Evolutionary conservation across 2,888 invertebrate species (phyloP).

Genomic region (Aelia acuminata): DNA sequence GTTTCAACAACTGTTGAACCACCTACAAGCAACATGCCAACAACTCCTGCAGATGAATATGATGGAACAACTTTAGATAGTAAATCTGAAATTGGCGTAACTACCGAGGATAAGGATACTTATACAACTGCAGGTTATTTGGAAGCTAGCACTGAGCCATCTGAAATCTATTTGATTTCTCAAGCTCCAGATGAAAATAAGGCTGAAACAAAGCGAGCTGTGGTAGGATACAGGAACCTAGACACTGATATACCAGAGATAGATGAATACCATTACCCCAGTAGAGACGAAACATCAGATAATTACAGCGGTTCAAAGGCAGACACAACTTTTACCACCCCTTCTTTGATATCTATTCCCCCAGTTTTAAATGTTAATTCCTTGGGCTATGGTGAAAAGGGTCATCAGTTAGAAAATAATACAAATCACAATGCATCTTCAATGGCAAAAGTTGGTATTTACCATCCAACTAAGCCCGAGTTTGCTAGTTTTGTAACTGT

Average conservation of each 20-base stretch:
- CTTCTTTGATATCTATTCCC: conserved; percentile 58
- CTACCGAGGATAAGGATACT: neutral
- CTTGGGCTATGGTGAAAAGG: conserved; percentile 22
- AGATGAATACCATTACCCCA: conserved; percentile 12
- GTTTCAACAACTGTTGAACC: conserved; percentile 10
- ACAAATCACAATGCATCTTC: conserved; percentile 54
- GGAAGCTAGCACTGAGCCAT: neutral
- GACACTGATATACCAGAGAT: neutral
- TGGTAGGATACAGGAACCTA: neutral
- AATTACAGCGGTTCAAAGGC: neutral
- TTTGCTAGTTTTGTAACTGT: conserved; percentile 59
- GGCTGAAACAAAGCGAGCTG: neutral
- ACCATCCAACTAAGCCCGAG: conserved; percentile 62
- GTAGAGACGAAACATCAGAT: conserved; percentile 23
- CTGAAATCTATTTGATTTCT: conserved; percentile 34
- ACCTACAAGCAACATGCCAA: neutral
- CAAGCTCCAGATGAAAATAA: neutral
- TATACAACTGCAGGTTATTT: neutral
- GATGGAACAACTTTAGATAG: neutral
- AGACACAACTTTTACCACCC: conserved; percentile 16
- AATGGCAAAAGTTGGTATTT: conserved; percentile 60
- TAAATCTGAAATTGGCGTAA: neutral
- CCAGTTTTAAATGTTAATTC: conserved; percentile 61
- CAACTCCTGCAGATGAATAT: neutral
- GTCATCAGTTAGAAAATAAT: conserved; percentile 52